Base-by-base conservation (phyloP, 2,888 invertebrate species). In the Melanargia galathea region DNA sequence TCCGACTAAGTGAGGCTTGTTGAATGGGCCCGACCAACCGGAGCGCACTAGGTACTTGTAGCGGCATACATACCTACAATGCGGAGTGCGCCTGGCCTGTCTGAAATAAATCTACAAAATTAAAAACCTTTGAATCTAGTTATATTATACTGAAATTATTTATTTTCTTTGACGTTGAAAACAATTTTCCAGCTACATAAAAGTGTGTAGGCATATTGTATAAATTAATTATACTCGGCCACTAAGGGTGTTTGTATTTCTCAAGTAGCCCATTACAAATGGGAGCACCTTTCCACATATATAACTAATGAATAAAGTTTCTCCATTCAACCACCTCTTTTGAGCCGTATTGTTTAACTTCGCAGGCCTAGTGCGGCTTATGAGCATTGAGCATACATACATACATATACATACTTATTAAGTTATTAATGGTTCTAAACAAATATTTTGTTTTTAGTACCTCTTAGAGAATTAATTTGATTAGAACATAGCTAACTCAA, bases 241-340 rank as follows among this genome's bases (percentile, higher is more conserved):
- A 55, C 52, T 54, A n/a, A 8, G 13, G 46, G 40, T 56, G 11
- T 61, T 61, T 55, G 30, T 45, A 33, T 57, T 64, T 51, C 51
- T 58, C 24, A 30, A 67, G 57, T 45, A 60, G 45, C 61, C 62
- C 57, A 48, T 49, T 62, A 60, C 33, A 49, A 67, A 67, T 55
- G 54, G 40, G 43, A 22, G 16, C 62, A 67, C 60, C 62, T 61
- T 64, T 63, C 66, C 55, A 56, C 64, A 66, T 68, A 70, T n/a
- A n/a, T 68, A 71, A 71, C 64, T 71, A 73, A 73, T 73, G 71
- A 85, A 85, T 75, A 81, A 87, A 87, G 82, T 87, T 86, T 76
- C 70, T 69, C 74, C 74, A 78, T 80, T 75, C 75, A 74, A 72
- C 74, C 73, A 71, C 71, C 74, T 70, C 72, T 71, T 72, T 71